Percentiles rank a stretch among this genome's conserved stretches.
Conservation (phyloP, 2,797 vertebrate genomes). For the Dromococcyx pavoninus region DNA sequence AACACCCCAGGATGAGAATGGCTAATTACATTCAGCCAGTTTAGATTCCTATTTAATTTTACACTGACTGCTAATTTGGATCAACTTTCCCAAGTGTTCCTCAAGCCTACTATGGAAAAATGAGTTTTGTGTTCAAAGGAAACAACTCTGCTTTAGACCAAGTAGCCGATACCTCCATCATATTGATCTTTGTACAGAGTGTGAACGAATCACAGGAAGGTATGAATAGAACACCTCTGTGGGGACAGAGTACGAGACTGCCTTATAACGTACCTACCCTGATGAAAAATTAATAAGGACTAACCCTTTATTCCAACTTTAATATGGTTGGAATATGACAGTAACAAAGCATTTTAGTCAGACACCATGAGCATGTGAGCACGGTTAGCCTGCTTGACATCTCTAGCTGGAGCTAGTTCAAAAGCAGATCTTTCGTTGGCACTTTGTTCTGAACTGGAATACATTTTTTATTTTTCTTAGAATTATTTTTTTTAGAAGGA, state of each 20-base stretch:
- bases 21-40: neutral
- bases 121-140: neutral
- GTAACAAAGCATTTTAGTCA: neutral
- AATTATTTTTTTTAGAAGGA: neutral
- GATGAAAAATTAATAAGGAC: neutral
- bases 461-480: neutral
- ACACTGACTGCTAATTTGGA: neutral
- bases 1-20: neutral
- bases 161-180: neutral
- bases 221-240: neutral
- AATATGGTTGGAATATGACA: neutral
- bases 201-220: neutral
- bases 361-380: neutral
- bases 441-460: neutral
- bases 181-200: neutral
- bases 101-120: neutral
- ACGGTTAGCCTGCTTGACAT: neutral
- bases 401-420: neutral
- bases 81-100: neutral
- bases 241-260: neutral
- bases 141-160: neutral
- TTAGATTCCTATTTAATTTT: constrained; percentile 43
- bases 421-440: neutral
- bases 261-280: neutral
- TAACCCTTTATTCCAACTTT: neutral